Conservation (phyloP, 2,888 invertebrate genomes). For the Dione vanillae region DNA sequence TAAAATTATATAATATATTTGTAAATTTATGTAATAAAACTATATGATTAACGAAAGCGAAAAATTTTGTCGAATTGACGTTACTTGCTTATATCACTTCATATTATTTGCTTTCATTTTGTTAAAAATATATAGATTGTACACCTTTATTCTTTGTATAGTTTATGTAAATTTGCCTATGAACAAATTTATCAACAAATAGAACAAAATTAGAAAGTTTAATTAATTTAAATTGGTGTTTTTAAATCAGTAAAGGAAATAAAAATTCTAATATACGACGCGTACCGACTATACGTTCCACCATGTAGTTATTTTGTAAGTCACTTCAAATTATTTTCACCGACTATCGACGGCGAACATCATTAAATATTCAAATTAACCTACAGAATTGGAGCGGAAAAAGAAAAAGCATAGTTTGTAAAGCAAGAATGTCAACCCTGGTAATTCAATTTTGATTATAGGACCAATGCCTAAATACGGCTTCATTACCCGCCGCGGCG, state of each 20-base stretch:
- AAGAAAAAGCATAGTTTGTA: constrained; percentile 74
- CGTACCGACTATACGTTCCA: constrained; percentile 13
- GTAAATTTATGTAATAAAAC: no score
- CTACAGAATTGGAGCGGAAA: constrained; percentile 80
- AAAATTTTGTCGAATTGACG: not conserved
- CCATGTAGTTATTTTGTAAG: constrained; percentile 16
- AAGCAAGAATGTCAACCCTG: constrained; percentile 80
- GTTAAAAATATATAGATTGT: not conserved
- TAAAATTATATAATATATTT: no score
- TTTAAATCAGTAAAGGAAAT: constrained; percentile 14
- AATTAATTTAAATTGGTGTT: constrained; percentile 21
- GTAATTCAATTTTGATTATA: constrained; percentile 85
- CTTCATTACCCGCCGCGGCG: constrained; percentile 77
- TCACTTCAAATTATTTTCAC: constrained; percentile 46
- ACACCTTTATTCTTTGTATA: constrained; percentile 12
- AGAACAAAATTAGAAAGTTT: constrained; percentile 15
- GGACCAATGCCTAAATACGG: constrained; percentile 80
- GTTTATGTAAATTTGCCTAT: constrained; percentile 9
- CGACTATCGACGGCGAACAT: constrained; percentile 52
- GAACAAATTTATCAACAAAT: constrained; percentile 13
- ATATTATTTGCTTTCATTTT: not conserved
- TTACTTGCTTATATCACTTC: not conserved
- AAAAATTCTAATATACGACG: constrained; percentile 8
- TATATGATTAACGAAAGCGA: not conserved
- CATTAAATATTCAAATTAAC: constrained; percentile 76